Percentiles rank a stretch among this genome's conserved stretches.
Evolutionary conservation across 2,797 vertebrate genomes (phyloP).

Genomic region (Hemitrygon akajei): DNA sequence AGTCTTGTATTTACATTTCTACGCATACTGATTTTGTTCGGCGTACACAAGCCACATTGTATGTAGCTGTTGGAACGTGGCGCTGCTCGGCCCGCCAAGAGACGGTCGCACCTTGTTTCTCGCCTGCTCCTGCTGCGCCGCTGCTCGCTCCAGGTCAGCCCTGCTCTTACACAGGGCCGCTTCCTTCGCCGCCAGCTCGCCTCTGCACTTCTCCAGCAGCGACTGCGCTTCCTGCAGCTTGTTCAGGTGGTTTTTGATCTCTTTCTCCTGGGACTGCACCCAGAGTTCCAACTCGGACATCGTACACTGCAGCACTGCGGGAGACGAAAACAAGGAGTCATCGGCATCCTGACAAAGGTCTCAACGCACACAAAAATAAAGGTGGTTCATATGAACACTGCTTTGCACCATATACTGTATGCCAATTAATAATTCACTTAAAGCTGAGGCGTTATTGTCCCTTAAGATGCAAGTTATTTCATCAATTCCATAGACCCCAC

Average conservation of each 20-base stretch:
- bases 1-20: not conserved
- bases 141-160: not conserved
- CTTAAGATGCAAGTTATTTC: too few species aligned
- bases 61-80: too few species aligned
- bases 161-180: conserved; percentile 45
- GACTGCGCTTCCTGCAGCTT: conserved; percentile 49
- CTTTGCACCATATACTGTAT: not conserved
- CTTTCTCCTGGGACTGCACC: conserved; percentile 54
- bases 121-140: not conserved
- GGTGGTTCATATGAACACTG: not conserved
- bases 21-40: not conserved
- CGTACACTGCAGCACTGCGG: conserved; percentile 31
- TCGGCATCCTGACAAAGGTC: too few species aligned
- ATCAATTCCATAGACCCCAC: not conserved
- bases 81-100: not conserved
- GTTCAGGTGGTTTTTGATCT: conserved; percentile 51
- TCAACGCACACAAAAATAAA: too few species aligned
- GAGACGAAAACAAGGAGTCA: not conserved
- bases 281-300: conserved; percentile 47
- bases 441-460: not conserved
- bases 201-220: conserved; percentile 50
- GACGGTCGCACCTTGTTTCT: not conserved
- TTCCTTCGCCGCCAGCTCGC: conserved; percentile 55
- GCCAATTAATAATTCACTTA: not conserved
- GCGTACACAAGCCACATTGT: not conserved